Percentiles rank a stretch among this genome's conserved stretches.
Conservation (phyloP, 1,140 invertebrate genomes). For the Aphaenogaster rudis region DNA sequence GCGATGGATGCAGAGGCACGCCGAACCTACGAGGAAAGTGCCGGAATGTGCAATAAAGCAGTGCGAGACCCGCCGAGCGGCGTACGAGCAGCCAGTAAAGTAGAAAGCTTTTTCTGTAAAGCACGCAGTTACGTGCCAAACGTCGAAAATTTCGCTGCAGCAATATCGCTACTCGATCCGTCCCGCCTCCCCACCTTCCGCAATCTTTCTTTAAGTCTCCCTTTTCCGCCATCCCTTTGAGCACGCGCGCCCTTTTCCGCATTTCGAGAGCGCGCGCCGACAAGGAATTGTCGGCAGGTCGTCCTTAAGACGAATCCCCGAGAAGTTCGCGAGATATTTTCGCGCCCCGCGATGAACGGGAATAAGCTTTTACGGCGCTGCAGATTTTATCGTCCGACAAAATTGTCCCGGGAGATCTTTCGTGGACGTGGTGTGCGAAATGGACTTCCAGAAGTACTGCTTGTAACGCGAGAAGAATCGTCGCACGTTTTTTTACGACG, state of each 20-base stretch:
- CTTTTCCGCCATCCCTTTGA: conserved; percentile 43
- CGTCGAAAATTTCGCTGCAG: conserved; percentile 55
- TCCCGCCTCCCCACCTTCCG: background rate
- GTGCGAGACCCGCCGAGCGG: conserved; percentile 34
- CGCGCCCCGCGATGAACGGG: conserved; percentile 48
- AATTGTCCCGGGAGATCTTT: conserved; percentile 50
- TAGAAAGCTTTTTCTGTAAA: conserved; percentile 75
- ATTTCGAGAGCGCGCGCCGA: conserved; percentile 25
- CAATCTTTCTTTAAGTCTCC: conserved; percentile 34
- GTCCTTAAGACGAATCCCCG: conserved; percentile 28
- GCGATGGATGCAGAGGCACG: conserved; percentile 11
- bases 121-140: conserved; percentile 62
- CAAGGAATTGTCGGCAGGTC: conserved; percentile 37
- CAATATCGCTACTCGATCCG: conserved; percentile 51
- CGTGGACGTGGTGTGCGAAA: conserved; percentile 11
- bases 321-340: conserved; percentile 39
- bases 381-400: conserved; percentile 51
- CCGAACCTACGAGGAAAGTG: conserved; percentile 61
- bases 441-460: conserved; percentile 26
- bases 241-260: conserved; percentile 17
- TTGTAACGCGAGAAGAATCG: conserved; percentile 33
- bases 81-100: conserved; percentile 59
- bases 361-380: conserved; percentile 47
- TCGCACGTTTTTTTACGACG: background rate
- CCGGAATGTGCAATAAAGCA: conserved; percentile 75